Evolutionary conservation across 2,113 vertebrate species (phyloP).

Genomic region (Chionodraco myersi): DNA sequence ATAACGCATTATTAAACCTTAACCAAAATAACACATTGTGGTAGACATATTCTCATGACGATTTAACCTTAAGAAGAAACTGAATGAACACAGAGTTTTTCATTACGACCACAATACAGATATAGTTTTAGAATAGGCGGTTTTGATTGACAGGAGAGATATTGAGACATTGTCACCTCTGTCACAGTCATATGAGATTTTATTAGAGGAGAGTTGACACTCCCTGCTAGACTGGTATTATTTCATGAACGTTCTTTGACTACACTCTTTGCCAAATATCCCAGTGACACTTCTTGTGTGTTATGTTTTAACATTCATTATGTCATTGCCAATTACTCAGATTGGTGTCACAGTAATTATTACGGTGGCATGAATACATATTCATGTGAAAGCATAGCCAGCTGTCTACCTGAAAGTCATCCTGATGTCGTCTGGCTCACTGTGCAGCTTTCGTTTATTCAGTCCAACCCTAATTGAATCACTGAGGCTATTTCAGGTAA

Average conservation of each 20-base stretch:
- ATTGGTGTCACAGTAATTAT: conserved; percentile 9
- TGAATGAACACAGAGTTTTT: neutral
- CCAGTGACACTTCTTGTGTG: neutral
- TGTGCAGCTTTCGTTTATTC: conserved; percentile 56
- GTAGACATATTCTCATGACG: neutral
- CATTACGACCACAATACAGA: neutral
- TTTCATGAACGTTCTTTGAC: neutral
- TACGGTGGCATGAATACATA: conserved; percentile 15
- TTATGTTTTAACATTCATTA: neutral
- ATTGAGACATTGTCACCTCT: conserved; percentile 15
- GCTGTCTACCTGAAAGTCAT: conserved; percentile 47
- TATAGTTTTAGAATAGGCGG: neutral
- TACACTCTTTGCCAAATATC: neutral
- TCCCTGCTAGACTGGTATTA: neutral
- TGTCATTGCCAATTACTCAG: conserved; percentile 10
- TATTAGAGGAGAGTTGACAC: conserved; percentile 18
- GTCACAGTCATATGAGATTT: conserved; percentile 9
- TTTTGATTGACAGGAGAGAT: conserved; percentile 41
- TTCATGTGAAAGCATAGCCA: conserved; percentile 21
- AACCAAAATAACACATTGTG: no score
- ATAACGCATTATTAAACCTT: neutral
- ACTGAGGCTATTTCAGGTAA: conserved; percentile 41
- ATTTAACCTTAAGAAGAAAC: no score
- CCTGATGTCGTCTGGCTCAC: conserved; percentile 27
- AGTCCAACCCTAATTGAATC: conserved; percentile 54